These are phyloP conservation scores for Phymatocera aterrima DNA, from an alignment of 2,888 invertebrate genomes.

Conservation along the genomic window DNA sequence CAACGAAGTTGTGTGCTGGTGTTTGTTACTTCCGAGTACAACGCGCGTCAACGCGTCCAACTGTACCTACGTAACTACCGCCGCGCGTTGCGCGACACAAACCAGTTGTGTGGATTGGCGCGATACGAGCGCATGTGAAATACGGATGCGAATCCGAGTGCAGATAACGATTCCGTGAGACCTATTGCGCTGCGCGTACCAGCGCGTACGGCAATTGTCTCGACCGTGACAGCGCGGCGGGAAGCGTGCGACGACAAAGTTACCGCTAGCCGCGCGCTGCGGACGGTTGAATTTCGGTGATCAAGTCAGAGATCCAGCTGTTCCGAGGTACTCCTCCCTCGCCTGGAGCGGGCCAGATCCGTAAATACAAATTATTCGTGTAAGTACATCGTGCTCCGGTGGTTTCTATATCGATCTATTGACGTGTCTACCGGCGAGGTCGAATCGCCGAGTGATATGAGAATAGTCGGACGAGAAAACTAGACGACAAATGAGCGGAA, in stretches of 20 bases:
- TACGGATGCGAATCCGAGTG: background rate
- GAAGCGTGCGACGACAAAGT: conserved; percentile 6
- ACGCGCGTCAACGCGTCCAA: background rate
- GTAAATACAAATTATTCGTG: background rate
- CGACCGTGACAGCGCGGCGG: background rate
- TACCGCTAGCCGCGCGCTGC: background rate
- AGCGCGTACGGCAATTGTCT: background rate
- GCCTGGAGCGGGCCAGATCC: background rate
- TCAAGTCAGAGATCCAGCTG: background rate
- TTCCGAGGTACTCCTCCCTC: background rate
- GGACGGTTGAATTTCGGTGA: background rate
- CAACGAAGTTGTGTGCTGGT: conserved; percentile 52
- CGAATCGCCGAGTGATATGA: background rate
- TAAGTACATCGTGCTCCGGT: background rate
- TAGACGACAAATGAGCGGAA: background rate
- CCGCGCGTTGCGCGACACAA: background rate
- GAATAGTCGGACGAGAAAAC: background rate
- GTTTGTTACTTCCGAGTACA: conserved; percentile 1
- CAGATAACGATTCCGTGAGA: conserved; percentile 27
- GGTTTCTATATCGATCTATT: background rate
- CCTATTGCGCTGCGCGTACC: background rate
- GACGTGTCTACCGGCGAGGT: background rate
- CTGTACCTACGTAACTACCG: background rate
- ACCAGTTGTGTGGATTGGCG: background rate
- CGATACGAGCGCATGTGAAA: background rate